Base-by-base conservation (phyloP, 2,113 vertebrate genomes). In the Castor canadensis region DNA sequence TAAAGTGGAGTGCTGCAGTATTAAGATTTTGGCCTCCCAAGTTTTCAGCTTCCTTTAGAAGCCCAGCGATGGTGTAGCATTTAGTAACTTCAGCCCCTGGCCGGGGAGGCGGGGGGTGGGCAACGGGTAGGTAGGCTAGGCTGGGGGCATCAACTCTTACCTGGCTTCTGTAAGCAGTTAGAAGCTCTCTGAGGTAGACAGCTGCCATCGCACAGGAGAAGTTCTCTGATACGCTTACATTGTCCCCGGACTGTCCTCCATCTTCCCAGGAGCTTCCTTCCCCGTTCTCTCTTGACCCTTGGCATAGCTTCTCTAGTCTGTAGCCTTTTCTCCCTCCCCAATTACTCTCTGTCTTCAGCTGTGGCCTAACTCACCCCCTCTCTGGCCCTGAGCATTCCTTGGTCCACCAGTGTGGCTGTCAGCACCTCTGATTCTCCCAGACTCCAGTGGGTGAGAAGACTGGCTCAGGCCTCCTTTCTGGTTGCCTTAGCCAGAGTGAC, bases 401-500 rank as follows among this genome's bases (percentile, higher is more conserved):
- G 49, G 28, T 45, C 45, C 11, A 26, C 32, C 62, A 26, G 28
- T 4, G 1, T 45, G 62, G 26, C 40, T 35, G 26, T 60, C 60
- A 79, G 79, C 15, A 32, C 30, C 30, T 66, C 22, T 6, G 10
- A 9, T 35, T 45, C 58, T 75, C 77, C 26, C 17, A 20, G 92
- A 71, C 30, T 56, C 79, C 54, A 26, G 11, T 83, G 72, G 66
- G 67, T 7, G 22, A 87, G 79, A 91, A 94, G 56, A 71, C 77
- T 28, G 60, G 64, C 81, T 73, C 35, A 17, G 24, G 52, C 40
- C 67, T 94, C 66, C 20, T 85, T 75, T 84, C 67, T 91, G 86
- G 91, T 93, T 73, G 58, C 79, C 82, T 89, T 58, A n/a, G 86
- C 11, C 38, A 40, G 77, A 86, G 47, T 77, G 82, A 91, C 85